These are phyloP conservation scores for Neuroterus valhalla DNA, from an alignment of 1,140 invertebrate genomes.

Conservation along the genomic window DNA sequence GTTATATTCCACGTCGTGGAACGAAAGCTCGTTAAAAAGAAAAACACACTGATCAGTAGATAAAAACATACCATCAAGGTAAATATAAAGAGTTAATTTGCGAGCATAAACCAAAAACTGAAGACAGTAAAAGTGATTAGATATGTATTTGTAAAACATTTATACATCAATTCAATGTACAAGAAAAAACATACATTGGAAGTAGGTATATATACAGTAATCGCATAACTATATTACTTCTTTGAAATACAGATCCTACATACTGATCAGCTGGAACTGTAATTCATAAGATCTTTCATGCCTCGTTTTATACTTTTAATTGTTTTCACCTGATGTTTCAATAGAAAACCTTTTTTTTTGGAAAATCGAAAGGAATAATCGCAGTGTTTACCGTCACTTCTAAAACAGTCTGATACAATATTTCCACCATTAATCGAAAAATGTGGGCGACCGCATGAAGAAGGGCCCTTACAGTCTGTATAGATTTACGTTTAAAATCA, in stretches of 20 bases:
- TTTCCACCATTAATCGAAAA: too few species aligned
- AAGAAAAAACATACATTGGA: slow-evolving; percentile 23
- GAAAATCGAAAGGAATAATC: slow-evolving; percentile 32
- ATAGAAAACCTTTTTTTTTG: slow-evolving; percentile 38
- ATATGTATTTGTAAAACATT: slow-evolving; percentile 46
- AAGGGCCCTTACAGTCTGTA: too few species aligned
- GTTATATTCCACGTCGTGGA: too few species aligned
- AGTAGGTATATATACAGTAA: slow-evolving; percentile 44
- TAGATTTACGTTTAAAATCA: too few species aligned
- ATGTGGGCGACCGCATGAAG: too few species aligned
- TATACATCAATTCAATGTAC: slow-evolving; percentile 52
- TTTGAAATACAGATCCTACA: too few species aligned
- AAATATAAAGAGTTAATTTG: neutral
- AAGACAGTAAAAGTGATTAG: slow-evolving; percentile 19
- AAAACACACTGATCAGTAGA: too few species aligned
- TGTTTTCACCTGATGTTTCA: slow-evolving; percentile 41
- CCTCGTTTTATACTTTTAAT: slow-evolving; percentile 44
- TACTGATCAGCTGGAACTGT: too few species aligned
- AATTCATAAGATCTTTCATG: slow-evolving; percentile 33
- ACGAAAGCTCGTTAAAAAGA: too few species aligned
- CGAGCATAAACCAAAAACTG: neutral
- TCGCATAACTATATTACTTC: slow-evolving; percentile 28
- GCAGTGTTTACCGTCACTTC: too few species aligned
- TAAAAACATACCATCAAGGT: too few species aligned
- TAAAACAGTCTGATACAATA: too few species aligned